phyloP scores from a whole-genome alignment of 2,797 vertebrate species.

The Notolabrus celidotus region DNA sequence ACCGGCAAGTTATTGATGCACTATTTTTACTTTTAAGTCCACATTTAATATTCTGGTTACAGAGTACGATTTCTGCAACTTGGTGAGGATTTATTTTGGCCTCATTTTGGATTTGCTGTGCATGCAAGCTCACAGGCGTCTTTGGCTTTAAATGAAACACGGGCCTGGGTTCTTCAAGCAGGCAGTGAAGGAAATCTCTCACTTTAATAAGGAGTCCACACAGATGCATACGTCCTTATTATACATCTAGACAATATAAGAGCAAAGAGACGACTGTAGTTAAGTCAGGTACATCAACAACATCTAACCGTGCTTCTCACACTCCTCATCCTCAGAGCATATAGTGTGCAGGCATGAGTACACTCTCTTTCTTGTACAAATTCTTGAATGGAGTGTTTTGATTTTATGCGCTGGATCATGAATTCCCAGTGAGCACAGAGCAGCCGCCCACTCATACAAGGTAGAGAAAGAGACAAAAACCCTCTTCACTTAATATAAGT shows the following conservation, averaged over 20 bases:
- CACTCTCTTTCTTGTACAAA: conserved; percentile 25
- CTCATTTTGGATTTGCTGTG: conserved; percentile 50
- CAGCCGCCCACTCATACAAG: conserved; percentile 39
- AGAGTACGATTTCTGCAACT: conserved; percentile 33
- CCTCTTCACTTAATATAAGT: conserved; percentile 33
- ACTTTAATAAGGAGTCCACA: conserved; percentile 51
- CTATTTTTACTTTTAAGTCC: conserved; percentile 48
- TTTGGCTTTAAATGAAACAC: conserved; percentile 60
- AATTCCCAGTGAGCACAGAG: conserved; percentile 30
- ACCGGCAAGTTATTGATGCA: conserved; percentile 40
- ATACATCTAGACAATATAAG: conserved; percentile 21
- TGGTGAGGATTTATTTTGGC: conserved; percentile 55
- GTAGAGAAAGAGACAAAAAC: conserved; percentile 49
- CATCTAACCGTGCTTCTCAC: conserved; percentile 11
- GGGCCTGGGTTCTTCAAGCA: conserved; percentile 30
- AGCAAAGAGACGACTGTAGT: conserved; percentile 18
- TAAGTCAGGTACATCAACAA: conserved; percentile 3
- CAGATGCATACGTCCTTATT: conserved; percentile 42
- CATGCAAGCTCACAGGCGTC: conserved; percentile 48
- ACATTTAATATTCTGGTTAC: conserved; percentile 49
- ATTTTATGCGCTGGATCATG: conserved; percentile 4
- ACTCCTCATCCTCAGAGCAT: conserved; percentile 8
- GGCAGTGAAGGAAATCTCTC: conserved; percentile 29
- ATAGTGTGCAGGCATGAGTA: conserved; percentile 9
- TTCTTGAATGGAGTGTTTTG: conserved; percentile 4